Percentiles rank a stretch among this genome's conserved stretches.
Conservation (phyloP, 2,113 vertebrate genomes). For the Macaca nemestrina region DNA sequence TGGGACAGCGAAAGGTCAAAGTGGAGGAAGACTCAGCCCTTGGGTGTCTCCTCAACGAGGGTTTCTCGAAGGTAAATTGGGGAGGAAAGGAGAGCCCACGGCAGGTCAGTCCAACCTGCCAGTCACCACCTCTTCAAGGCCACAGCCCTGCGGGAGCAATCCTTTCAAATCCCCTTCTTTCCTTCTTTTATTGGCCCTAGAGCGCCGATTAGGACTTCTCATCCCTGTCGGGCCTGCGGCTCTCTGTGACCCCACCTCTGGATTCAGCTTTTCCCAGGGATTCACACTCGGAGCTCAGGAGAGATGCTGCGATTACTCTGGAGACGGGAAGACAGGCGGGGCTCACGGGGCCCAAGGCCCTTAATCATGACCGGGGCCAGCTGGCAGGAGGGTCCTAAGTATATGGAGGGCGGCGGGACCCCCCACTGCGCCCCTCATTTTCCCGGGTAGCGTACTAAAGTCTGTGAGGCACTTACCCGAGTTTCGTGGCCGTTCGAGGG, state of each 20-base stretch:
- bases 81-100: not conserved
- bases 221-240: too few relatives aligned
- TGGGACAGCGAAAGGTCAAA: not conserved
- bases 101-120: not conserved
- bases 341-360: not conserved
- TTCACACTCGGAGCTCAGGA: not conserved
- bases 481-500: not conserved
- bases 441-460: not conserved
- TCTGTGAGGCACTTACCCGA: not conserved
- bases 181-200: not conserved
- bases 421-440: not conserved
- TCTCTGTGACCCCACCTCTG: not conserved
- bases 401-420: not conserved
- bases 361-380: not conserved
- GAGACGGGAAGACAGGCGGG: not conserved
- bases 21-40: not conserved
- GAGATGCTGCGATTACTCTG: not conserved
- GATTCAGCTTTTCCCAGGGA: not conserved
- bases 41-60: not conserved
- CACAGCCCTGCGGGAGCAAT: not conserved
- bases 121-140: not conserved
- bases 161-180: not conserved
- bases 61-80: not conserved
- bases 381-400: not conserved
- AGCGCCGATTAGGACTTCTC: not conserved